These are phyloP conservation scores for Drosophila pectinifera DNA, from an alignment of 1,140 invertebrate species.

Conservation along the genomic window DNA sequence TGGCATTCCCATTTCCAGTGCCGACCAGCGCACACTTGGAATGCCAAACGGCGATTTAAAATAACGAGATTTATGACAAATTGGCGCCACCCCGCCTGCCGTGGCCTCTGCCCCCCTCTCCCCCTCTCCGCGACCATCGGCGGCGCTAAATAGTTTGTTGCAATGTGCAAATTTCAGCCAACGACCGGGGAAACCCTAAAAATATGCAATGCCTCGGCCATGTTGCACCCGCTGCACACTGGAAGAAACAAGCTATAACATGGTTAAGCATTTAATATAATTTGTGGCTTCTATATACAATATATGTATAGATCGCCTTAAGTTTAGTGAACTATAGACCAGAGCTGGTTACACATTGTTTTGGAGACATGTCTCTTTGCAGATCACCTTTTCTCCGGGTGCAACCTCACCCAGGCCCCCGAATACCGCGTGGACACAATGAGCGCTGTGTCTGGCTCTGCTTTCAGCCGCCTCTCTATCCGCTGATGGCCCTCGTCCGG, in stretches of 20 bases:
- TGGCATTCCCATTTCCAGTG: background rate
- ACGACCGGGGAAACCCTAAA: slow-evolving; percentile 62
- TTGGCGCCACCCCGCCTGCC: slow-evolving; percentile 55
- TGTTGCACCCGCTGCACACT: slow-evolving; percentile 16
- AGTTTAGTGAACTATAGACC: too few species aligned
- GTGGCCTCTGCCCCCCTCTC: background rate
- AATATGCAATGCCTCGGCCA: slow-evolving; percentile 56
- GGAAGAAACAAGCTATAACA: background rate
- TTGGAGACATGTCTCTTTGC: too few species aligned
- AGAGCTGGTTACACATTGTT: too few species aligned
- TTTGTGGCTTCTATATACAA: too few species aligned
- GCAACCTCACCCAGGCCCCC: background rate
- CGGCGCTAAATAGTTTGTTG: slow-evolving; percentile 69
- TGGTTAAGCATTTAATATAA: too few species aligned
- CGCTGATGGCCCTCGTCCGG: slow-evolving; percentile 59
- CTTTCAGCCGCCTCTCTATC: slow-evolving; percentile 31
- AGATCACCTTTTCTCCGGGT: background rate
- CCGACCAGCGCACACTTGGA: slow-evolving; percentile 11
- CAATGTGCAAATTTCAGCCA: slow-evolving; percentile 37
- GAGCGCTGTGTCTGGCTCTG: slow-evolving; percentile 41
- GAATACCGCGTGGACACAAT: slow-evolving; percentile 10
- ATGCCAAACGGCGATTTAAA: slow-evolving; percentile 72
- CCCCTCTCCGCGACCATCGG: slow-evolving; percentile 9
- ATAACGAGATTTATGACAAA: slow-evolving; percentile 83
- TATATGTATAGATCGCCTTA: too few species aligned